Evolutionary conservation across 1,140 invertebrate genomes (phyloP), one percentile per base, ranked within the genome.

Genomic region (Magallana ariakensis): DNA sequence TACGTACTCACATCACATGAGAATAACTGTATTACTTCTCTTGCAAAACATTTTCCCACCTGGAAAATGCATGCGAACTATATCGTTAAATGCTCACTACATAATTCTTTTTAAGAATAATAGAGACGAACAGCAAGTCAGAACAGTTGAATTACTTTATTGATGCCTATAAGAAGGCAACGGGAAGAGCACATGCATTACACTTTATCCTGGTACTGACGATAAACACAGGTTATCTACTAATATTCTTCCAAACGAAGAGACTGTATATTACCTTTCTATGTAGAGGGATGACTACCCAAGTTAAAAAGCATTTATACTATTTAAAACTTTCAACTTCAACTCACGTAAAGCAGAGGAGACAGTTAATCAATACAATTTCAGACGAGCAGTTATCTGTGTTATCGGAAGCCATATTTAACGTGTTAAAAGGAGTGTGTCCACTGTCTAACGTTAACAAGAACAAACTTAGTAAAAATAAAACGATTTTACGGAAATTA

Each of bases 1-100:
- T 56, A 54, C 83, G 5, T 33, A 53, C 7, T 82, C 60, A 1
- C 87, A 88, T 60, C 87, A 88, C 26, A 60, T 62, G 54, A 70
- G 70, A 15, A 66, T 88, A 11, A 83, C 53, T 0, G 84, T 88
- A 10, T 75, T 85, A 53, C 75, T 85, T 83, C 54, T 88, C 22
- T 54, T 85, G 22, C 87, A 88, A n/a, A 85, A 88, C 56, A 10
- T 88, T 70, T 85, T 83, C 85, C 87, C 66, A 4, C 70, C 55
- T 7, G 87, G 87, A 19, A 83, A 86, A 22, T 80, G 75, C 57
- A 80, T 70, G 13, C 53, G 75, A 55, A 80, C 75, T 57, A 26
- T 46, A 33, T 83, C 80, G 6, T 58, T 87, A 60, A 83, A 87
- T 66, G 53, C 53, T 6, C 58, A 81, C 15, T 87, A 87, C 54